These are phyloP conservation scores for Drosophila orosa DNA, from an alignment of 1,140 invertebrate genomes.

Conservation along the genomic window DNA sequence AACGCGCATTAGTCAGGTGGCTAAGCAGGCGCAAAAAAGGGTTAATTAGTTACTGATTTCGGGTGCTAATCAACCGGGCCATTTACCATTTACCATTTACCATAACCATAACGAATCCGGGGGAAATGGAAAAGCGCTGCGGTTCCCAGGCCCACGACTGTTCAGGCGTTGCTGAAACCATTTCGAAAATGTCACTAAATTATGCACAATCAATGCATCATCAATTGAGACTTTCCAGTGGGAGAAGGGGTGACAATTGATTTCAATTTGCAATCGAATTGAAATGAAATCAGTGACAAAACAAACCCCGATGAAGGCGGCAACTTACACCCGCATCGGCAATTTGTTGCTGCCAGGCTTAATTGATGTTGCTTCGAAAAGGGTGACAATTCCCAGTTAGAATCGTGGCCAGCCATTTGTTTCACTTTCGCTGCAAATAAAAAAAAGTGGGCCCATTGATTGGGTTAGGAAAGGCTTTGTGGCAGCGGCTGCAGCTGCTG, in stretches of 20 bases:
- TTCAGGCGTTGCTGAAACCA: slow-evolving; percentile 1
- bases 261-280: slow-evolving; percentile 82
- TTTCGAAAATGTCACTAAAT: slow-evolving; percentile 69
- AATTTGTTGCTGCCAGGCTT: slow-evolving; percentile 47
- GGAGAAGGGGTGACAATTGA: slow-evolving; percentile 69
- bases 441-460: slow-evolving; percentile 27
- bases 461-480: slow-evolving; percentile 19
- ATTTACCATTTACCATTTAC: slow-evolving; percentile 22
- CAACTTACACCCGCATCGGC: slow-evolving; percentile 74
- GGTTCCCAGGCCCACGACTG: slow-evolving; percentile 23
- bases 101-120: slow-evolving; percentile 44
- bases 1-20: slow-evolving; percentile 68
- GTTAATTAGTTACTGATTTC: slow-evolving; percentile 67
- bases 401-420: slow-evolving; percentile 72
- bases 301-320: slow-evolving; percentile 61
- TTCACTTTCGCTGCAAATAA: slow-evolving; percentile 53
- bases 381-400: slow-evolving; percentile 47
- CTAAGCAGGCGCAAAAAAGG: slow-evolving; percentile 70
- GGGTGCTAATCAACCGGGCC: slow-evolving; percentile 44
- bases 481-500: slow-evolving; percentile 22
- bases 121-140: slow-evolving; percentile 1
- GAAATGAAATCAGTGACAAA: slow-evolving; percentile 83
- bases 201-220: slow-evolving; percentile 77
- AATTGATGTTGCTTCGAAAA: slow-evolving; percentile 63
- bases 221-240: slow-evolving; percentile 27